A percentile compares a stretch with the other conserved stretches of the same genome.
Conservation (phyloP, 2,888 invertebrate species). For the Aphelenchoides bicaudatus region DNA sequence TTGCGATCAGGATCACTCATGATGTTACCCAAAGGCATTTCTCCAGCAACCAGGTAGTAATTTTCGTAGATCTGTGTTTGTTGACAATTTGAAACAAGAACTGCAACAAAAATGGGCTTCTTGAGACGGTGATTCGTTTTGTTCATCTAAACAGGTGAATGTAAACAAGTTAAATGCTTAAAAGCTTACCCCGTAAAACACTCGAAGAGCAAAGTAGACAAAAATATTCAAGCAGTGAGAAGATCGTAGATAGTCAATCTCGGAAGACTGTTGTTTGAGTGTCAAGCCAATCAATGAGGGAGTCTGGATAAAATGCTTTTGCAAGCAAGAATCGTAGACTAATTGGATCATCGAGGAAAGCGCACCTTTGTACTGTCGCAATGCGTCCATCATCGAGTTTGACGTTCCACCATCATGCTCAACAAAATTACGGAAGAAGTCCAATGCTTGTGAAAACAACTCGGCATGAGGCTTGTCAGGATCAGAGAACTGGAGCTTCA, state of each 20-base stretch:
- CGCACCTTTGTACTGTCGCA: slow-evolving; percentile 23
- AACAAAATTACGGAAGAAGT: slow-evolving; percentile 20
- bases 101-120: slow-evolving; percentile 8
- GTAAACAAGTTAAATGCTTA: background rate
- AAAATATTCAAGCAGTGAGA: slow-evolving; percentile 42
- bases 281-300: background rate
- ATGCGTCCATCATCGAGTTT: slow-evolving; percentile 19
- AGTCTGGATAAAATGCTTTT: slow-evolving; percentile 14
- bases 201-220: slow-evolving; percentile 33
- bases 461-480: slow-evolving; percentile 1
- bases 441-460: background rate
- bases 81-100: no score
- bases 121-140: background rate
- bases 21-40: background rate
- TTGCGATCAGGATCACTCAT: slow-evolving; percentile 5
- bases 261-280: slow-evolving; percentile 15
- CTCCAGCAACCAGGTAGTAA: background rate
- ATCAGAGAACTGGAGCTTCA: slow-evolving; percentile 30
- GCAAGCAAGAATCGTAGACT: slow-evolving; percentile 39
- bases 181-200: slow-evolving; percentile 34
- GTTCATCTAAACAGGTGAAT: background rate
- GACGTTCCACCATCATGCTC: slow-evolving; percentile 24
- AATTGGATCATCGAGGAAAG: slow-evolving; percentile 10
- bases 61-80: background rate
- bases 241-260: slow-evolving; percentile 20